Conservation (phyloP, 2,888 invertebrate species). For the Disparrhopalites patrizii region DNA sequence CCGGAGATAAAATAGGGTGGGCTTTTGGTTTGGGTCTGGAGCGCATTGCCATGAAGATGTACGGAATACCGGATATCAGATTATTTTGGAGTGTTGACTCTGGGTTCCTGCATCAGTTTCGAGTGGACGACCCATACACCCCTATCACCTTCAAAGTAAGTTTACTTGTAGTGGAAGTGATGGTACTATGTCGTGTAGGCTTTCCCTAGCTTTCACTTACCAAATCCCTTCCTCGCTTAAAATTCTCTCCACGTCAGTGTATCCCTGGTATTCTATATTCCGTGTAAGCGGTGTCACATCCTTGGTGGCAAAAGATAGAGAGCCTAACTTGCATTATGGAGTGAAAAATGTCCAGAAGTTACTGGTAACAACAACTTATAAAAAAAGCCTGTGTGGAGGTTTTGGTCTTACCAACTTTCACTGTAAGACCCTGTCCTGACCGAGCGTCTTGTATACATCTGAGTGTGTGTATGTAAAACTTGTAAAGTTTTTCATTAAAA, state of each 20-base stretch:
- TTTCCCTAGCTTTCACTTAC: conserved; percentile 1
- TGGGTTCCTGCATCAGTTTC: conserved; percentile 88
- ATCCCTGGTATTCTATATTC: not conserved
- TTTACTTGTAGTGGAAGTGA: not conserved
- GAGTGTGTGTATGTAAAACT: not conserved
- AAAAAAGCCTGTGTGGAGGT: no score
- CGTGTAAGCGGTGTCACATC: not conserved
- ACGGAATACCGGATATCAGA: conserved; percentile 91
- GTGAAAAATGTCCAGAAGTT: not conserved
- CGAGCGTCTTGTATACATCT: no score
- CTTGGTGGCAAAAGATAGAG: not conserved
- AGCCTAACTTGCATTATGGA: not conserved
- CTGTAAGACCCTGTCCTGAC: no score
- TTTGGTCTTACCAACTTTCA: no score
- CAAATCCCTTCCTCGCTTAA: not conserved
- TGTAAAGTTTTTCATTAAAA: conserved; percentile 10
- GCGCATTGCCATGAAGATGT: conserved; percentile 91
- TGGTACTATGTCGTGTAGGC: not conserved
- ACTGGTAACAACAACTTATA: no score
- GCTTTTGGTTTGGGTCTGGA: conserved; percentile 97
- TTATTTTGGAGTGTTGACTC: conserved; percentile 93
- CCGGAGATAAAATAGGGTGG: conserved; percentile 83
- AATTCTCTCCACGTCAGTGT: not conserved
- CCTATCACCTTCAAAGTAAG: conserved; percentile 68
- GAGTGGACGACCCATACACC: conserved; percentile 64